Evolutionary conservation across 2,797 vertebrate genomes (phyloP), one percentile per base, ranked within the genome.

Genomic region (Sebastes dallii): DNA sequence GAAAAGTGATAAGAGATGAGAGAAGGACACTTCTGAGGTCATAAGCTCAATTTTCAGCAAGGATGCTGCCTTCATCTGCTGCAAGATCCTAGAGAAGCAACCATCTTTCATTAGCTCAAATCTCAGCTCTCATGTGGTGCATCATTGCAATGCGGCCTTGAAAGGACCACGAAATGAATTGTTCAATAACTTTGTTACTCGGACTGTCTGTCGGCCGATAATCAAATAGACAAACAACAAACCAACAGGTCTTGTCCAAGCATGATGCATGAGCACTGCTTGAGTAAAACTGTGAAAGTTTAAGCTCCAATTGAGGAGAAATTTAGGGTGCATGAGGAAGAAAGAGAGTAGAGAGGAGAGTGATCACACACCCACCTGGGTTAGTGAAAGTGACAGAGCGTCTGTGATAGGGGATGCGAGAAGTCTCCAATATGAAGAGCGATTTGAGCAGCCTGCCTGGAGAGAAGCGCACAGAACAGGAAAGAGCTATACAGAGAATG

Each of bases 331-430:
- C 46, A 66, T 54, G 56, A 78, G 77, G 46, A 85, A 79, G 75
- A 72, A 79, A 69, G 25, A 20, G 25, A 66, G 54, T 22, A 27
- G 64, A 55, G 46, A 64, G 78, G 65, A 77, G 79, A 80, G 83
- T 82, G 73, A 89, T 82, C 81, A 87, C 88, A 88, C 90, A 84
- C 86, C 83, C 91, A 86, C 82, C 80, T 85, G 86, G 88, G 83
- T 91, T 86, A 83, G 86, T 85, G 78, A 70, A 94, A 90, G 89
- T 92, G 94, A 94, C 94, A 93, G 91, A 87, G 85, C 25, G 56
- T 90, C 82, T 87, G 79, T 91, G 91, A 92, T 90, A 77, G 80
- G 72, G 87, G 87, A 89, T 86, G 89, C 56, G 72, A 89, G 83
- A 86, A 90, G 84, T 82, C 89, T 90, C 81, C 84, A 85, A 72